Base-by-base conservation (phyloP, 2,888 invertebrate genomes). In the Cheilosia pagana region DNA sequence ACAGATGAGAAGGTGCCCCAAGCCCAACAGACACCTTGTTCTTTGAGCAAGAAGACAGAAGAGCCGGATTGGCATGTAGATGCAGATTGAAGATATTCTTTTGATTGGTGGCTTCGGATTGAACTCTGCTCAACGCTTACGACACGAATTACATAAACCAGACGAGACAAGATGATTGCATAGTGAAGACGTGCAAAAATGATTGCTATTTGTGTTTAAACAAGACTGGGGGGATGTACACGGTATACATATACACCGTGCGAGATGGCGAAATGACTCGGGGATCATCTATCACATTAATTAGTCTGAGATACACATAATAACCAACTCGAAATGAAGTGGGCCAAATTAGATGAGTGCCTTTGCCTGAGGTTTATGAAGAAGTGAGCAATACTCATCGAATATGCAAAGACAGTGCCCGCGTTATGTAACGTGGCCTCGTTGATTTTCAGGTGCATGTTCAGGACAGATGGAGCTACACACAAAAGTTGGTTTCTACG, bases 121-220 rank as follows among this genome's bases (percentile, higher is more conserved):
- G 55, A 57, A 57, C 59, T 59, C 50, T 39, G 50, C 21, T 50
- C 31, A 48, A 41, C 25, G 50, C 50, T 71, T 71, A 71, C 71
- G 71, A 60, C 71, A 60, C 50, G 60, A 16, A 60, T 60, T 60
- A 71, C 50, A 71, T 60, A 60, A 71, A 50, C 2, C 45, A 23
- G 50, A 50, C 10, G 21, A n/a, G 45, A 55, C 28, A 45, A 68
- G 68, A 68, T 67, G 52, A 52, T 55, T 55, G 68, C 8, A 35
- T 12, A 45, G 16, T 28, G 59, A 52, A 59, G 50, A 71, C 71
- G 71, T 71, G 71, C 71, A 50, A 31, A 50, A 60, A 41, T 10
- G 10, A 28, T n/a, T 52, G 71, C 28, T 52, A 71, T 59, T 71
- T 71, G 71, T 39, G 71, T 59, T 60, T 25, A 50, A 50, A 71